Conservation (phyloP, 1,140 invertebrate species). For the Leguminivora glycinivorella region DNA sequence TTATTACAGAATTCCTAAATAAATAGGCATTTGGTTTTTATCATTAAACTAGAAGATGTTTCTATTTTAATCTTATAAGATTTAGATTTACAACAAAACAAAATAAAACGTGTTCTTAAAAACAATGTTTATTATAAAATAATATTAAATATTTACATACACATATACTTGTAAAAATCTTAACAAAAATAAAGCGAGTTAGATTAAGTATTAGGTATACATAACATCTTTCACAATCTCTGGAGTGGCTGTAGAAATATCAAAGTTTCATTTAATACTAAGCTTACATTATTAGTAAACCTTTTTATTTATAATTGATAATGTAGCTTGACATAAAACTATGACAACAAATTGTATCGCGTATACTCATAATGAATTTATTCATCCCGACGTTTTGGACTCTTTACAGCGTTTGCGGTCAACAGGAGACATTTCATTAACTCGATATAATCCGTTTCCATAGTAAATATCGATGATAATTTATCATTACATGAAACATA, state of each 20-base stretch:
- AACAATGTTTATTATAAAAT: conserved; percentile 43
- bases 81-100: not conserved
- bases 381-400: too few relatives aligned
- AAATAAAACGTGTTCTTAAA: conserved; percentile 33
- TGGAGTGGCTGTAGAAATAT: conserved; percentile 31
- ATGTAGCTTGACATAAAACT: not conserved
- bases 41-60: not conserved
- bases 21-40: too few relatives aligned
- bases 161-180: conserved; percentile 44
- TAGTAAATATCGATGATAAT: too few relatives aligned
- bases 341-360: too few relatives aligned
- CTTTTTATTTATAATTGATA: not conserved
- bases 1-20: too few relatives aligned
- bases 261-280: not conserved
- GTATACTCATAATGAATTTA: too few relatives aligned
- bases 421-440: too few relatives aligned
- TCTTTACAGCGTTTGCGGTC: too few relatives aligned
- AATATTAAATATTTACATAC: conserved; percentile 47
- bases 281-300: conserved; percentile 24
- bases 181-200: conserved; percentile 44
- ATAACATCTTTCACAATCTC: conserved; percentile 39
- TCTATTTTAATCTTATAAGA: not conserved
- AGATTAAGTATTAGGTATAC: conserved; percentile 36
- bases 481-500: not conserved
- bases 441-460: too few relatives aligned